Conservation (phyloP, 2,113 vertebrate genomes). For the Aegithalos caudatus region DNA sequence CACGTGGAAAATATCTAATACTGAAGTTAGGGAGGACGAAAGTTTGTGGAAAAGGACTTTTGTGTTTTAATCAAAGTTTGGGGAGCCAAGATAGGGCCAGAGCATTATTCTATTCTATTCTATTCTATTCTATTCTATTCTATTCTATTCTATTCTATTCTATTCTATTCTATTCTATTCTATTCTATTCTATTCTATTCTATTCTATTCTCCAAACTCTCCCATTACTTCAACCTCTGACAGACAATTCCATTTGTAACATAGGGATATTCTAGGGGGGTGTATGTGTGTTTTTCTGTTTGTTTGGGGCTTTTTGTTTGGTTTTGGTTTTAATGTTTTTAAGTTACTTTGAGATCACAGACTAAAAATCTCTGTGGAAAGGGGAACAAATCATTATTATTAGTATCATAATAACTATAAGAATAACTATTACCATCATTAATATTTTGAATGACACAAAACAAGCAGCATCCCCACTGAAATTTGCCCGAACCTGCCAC, state of each 20-base stretch:
- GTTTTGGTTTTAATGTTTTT: too few species aligned
- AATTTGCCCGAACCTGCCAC: background rate
- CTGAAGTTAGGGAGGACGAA: background rate
- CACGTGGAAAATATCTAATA: background rate
- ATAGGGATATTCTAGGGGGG: too few species aligned
- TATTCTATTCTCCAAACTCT: background rate
- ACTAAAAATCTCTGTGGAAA: background rate
- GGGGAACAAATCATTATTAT: background rate
- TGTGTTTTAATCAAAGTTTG: background rate
- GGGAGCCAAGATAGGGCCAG: background rate
- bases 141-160: background rate
- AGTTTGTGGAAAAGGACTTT: background rate
- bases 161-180: background rate
- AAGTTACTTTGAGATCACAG: background rate
- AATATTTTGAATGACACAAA: background rate
- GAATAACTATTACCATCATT: background rate
- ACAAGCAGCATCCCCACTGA: background rate
- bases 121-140: background rate
- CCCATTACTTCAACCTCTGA: background rate
- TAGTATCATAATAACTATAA: rapidly evolving
- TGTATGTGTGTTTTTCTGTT: too few species aligned
- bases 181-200: background rate
- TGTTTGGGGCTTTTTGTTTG: background rate
- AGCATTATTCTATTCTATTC: background rate
- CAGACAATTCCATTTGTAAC: background rate